Evolutionary conservation across 2,113 vertebrate genomes (phyloP).

Genomic region (Octodon degus): DNA sequence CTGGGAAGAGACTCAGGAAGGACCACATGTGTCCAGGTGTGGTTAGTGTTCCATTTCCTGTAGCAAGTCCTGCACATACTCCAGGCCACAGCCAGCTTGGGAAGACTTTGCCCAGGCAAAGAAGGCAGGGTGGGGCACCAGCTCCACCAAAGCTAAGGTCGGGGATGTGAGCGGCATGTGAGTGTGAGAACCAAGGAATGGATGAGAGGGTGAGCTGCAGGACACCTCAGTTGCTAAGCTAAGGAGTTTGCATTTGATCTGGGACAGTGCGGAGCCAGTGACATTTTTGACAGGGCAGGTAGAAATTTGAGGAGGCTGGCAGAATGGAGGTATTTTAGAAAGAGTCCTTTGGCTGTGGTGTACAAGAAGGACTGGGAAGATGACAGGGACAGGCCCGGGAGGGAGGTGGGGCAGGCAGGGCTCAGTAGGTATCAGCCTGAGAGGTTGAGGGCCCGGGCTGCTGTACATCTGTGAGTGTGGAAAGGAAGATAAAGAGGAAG

Average conservation of each 20-base stretch:
- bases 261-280: conserved; percentile 65
- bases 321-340: conserved; percentile 66
- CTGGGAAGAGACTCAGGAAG: not conserved
- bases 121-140: not conserved
- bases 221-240: conserved; percentile 28
- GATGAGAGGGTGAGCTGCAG: not conserved
- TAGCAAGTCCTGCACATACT: not conserved
- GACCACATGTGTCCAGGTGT: not conserved
- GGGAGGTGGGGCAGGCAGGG: not conserved
- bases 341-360: not conserved
- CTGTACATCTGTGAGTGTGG: not conserved
- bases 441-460: not conserved
- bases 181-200: not conserved
- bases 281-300: conserved; percentile 70
- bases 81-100: not conserved
- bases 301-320: conserved; percentile 74
- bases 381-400: not conserved
- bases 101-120: not conserved
- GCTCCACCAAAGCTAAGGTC: not conserved
- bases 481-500: not conserved
- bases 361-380: not conserved
- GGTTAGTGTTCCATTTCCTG: not conserved
- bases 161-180: not conserved
- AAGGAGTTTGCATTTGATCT: conserved; percentile 68
- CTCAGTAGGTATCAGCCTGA: not conserved